These are phyloP conservation scores for Momotus momota DNA, from an alignment of 2,797 vertebrate genomes.

Conservation along the genomic window DNA sequence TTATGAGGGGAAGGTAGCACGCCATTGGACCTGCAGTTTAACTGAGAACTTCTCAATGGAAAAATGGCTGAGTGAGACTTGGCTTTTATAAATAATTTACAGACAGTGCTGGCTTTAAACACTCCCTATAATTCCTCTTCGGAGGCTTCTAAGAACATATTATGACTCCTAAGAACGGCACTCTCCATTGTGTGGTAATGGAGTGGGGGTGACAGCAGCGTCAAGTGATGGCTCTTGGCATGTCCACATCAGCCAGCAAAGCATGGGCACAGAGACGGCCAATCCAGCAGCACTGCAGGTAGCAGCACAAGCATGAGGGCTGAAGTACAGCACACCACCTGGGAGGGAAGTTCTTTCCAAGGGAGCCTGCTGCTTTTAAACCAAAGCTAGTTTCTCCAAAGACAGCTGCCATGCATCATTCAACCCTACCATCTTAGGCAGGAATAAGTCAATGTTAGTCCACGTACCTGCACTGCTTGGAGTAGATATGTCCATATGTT, in stretches of 20 bases:
- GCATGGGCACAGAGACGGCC: background rate
- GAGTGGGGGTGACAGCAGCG: background rate
- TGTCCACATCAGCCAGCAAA: background rate
- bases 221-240: background rate
- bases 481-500: background rate
- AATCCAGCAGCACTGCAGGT: background rate
- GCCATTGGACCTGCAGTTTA: background rate
- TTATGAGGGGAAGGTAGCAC: background rate
- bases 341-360: background rate
- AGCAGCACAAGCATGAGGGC: background rate
- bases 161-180: background rate
- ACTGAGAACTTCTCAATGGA: background rate
- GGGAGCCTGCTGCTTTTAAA: background rate
- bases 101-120: constrained; percentile 2
- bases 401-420: background rate
- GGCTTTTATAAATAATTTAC: background rate
- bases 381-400: background rate
- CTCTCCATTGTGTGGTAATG: background rate
- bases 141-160: background rate
- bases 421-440: background rate
- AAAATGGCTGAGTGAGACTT: background rate
- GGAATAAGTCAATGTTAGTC: background rate
- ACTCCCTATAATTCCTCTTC: background rate
- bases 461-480: background rate
- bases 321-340: background rate